Evolutionary conservation across 2,888 invertebrate genomes (phyloP), one percentile per base, ranked within the genome.

Genomic region (Lathronympha strigana): DNA sequence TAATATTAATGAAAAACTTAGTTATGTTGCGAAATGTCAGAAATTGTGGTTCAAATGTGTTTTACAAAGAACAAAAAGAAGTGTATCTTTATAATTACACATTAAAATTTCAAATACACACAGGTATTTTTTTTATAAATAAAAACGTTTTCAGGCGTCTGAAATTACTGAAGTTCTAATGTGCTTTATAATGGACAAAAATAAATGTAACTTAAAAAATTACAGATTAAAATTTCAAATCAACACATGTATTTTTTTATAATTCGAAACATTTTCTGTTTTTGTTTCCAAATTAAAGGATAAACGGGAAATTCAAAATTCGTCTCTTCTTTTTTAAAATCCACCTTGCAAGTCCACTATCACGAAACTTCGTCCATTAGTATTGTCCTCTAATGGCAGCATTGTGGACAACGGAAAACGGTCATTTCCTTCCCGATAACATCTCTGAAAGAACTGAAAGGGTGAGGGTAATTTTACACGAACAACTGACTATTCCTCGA

Each of bases 371-470:
- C 78, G 87, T 83, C 90, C 90, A 91, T 91, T 91, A 88, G 85
- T 78, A 83, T 86, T 88, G 88, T 88, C 77, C 80, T 79, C 82
- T 84, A 92, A 92, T 92, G 92, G 88, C 73, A 74, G 79, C 78
- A 81, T 86, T 87, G 89, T 88, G 89, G 89, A 84, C 87, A 87
- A 84, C 91, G 92, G 92, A 91, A 92, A 92, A 84, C 89, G 91
- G 81, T 86, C 90, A 92, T 92, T 92, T 92, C 92, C 92, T 91
- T 81, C 79, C 79, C 86, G 91, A 91, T 91, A 91, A 84, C 87
- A 91, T 91, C 91, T 86, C 83, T 90, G 86, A 90, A 92, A 91
- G 84, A 82, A 80, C 90, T 88, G 90, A 90, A 91, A 88, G 90
- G 88, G 85, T 51, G 84, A 82, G 81, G 77, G 81, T 74, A 75